A percentile compares a stretch with the other conserved stretches of the same genome.
Evolutionary conservation across 2,113 vertebrate species (phyloP).

Genomic region (Hippolais icterina): DNA sequence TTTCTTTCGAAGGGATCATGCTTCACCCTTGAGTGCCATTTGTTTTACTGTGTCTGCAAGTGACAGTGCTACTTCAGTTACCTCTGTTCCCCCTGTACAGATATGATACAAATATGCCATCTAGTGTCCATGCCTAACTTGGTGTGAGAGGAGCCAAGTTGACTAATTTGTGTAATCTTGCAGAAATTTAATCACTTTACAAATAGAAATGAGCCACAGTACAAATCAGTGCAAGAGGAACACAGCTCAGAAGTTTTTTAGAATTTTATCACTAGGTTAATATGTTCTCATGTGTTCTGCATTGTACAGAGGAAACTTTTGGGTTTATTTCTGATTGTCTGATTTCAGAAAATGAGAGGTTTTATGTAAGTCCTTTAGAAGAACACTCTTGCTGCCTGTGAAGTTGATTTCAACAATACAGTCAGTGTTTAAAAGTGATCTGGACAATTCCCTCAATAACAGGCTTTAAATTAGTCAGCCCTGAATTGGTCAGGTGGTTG

Average conservation of each 20-base stretch:
- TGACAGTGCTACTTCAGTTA: neutral
- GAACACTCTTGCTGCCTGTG: neutral
- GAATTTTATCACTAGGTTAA: neutral
- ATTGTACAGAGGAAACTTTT: neutral
- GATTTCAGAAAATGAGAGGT: neutral
- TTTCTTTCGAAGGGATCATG: neutral
- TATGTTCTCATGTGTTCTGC: accelerated
- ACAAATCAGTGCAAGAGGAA: neutral
- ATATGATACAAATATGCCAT: constrained; percentile 28
- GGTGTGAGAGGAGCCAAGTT: neutral
- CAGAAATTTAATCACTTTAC: neutral
- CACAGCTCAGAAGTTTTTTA: neutral
- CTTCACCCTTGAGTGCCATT: neutral
- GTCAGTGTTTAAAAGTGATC: neutral
- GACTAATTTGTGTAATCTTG: neutral
- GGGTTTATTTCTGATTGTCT: neutral
- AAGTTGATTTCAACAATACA: neutral
- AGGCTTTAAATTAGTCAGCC: neutral
- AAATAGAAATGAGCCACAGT: neutral
- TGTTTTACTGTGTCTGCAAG: neutral
- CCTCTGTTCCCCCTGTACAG: neutral
- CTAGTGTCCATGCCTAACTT: constrained; percentile 39
- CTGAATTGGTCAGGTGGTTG: neutral
- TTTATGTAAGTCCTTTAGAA: neutral
- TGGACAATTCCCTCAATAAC: neutral